Percentiles rank a stretch among this genome's conserved stretches.
These are phyloP conservation scores for Characodon lateralis DNA, from an alignment of 2,797 vertebrate genomes.

Conservation along the genomic window DNA sequence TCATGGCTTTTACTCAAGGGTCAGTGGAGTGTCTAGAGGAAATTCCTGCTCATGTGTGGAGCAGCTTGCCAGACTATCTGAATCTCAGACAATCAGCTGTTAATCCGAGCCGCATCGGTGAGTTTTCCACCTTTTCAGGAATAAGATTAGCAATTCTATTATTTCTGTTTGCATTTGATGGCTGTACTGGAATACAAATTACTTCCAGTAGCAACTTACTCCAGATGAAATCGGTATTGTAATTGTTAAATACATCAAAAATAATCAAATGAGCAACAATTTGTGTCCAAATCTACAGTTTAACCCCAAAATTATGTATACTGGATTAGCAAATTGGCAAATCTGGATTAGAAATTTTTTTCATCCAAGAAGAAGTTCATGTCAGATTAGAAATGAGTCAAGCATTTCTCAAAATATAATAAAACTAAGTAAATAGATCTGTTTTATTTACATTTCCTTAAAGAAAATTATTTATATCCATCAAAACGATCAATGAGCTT, in stretches of 20 bases:
- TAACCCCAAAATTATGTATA: not conserved
- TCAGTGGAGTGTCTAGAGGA: constrained; percentile 84
- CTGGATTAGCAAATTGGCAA: not conserved
- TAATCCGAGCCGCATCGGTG: constrained; percentile 88
- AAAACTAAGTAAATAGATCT: no score
- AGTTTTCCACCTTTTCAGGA: constrained; percentile 50
- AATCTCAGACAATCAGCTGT: constrained; percentile 86
- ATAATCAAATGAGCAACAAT: not conserved
- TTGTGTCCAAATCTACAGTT: not conserved
- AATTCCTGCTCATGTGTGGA: constrained; percentile 87
- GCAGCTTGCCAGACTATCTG: constrained; percentile 87
- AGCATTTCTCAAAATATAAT: no score
- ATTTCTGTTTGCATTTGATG: not conserved
- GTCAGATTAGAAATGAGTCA: not conserved
- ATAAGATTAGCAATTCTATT: not conserved
- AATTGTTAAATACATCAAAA: not conserved
- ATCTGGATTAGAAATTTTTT: not conserved
- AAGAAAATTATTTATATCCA: no score
- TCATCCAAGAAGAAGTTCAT: not conserved
- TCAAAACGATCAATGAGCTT: not conserved
- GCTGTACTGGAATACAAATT: constrained; percentile 3
- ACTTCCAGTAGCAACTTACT: not conserved
- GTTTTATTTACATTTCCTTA: not conserved
- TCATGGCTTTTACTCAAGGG: constrained; percentile 70
- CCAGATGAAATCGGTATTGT: not conserved